Base-by-base conservation (phyloP, 2,797 vertebrate species). In the Coilia nasus region DNA sequence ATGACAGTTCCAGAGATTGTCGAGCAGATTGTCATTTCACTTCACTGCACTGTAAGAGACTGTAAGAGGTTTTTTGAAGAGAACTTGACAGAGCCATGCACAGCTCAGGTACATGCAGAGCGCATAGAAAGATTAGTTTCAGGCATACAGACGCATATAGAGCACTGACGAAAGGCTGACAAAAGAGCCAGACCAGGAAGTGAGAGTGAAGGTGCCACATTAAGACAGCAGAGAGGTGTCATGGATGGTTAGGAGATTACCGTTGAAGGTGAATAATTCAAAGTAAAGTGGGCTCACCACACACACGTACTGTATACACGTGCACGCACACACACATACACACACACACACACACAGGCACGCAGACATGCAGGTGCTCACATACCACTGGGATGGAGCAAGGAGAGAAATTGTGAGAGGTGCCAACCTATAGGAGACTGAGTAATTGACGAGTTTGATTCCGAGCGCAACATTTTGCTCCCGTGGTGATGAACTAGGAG, bases 401-500 rank as follows among this genome's bases (percentile, higher is more conserved):
- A 93, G 96, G 96, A 92, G 91, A 96, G 95, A 95, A 96, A 97
- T 96, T 97, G 93, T 97, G 97, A 97, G 96, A 96, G 97, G 97
- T 99, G 98, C 98, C 98, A 99, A 99, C 98, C 98, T 99, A 99
- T 97, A 96, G 98, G 96, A 97, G 98, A 99, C 98, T 99, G 98
- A 98, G 98, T 99, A 97, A 99, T 99, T 95, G 98, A 99, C 96
- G 98, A 99, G 96, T 99, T 99, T 99, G 98, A 99, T 96, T 99
- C 98, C 96, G 98, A 99, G 97, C 98, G 98, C 96, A 99, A 99
- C 98, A 99, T 99, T 99, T 99, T 99, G 98, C 97, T 99, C 94
- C 98, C 98, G 92, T 99, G 97, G 97, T 99, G 98, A 96, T 99
- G 98, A 97, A 99, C 98, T 99, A 96, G 97, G 97, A 98, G 96